These are phyloP conservation scores for Ceratina japonica DNA, from an alignment of 1,140 invertebrate species.

Conservation along the genomic window DNA sequence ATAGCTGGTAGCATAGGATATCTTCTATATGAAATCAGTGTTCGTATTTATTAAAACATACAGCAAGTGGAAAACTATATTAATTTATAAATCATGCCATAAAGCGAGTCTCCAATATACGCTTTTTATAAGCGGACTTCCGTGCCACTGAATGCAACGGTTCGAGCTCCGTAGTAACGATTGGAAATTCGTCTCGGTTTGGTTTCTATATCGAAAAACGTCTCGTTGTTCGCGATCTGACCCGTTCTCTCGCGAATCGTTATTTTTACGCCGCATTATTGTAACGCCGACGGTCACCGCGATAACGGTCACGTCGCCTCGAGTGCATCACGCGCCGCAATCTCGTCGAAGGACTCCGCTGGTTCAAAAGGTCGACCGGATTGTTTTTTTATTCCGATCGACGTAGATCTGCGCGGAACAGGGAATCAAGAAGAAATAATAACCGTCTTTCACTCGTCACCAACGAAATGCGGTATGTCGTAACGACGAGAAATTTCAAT, in stretches of 20 bases:
- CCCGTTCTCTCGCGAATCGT: background rate
- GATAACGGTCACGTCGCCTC: constrained; percentile 12
- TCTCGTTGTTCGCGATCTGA: background rate
- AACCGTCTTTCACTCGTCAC: too few species aligned
- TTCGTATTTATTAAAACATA: too few species aligned
- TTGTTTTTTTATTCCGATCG: background rate
- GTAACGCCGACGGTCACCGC: background rate
- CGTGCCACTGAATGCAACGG: too few species aligned
- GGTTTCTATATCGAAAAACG: background rate
- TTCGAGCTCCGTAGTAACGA: background rate
- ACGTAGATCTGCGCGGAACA: background rate
- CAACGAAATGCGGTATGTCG: too few species aligned
- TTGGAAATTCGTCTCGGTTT: background rate
- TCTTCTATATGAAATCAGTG: too few species aligned
- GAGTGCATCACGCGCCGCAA: constrained; percentile 23
- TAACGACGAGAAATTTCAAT: background rate
- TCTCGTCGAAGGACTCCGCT: constrained; percentile 25
- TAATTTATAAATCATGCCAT: too few species aligned
- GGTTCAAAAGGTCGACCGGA: constrained; percentile 24
- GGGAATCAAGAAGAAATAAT: background rate
- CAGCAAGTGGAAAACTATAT: too few species aligned
- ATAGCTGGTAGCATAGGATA: too few species aligned
- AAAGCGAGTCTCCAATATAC: too few species aligned
- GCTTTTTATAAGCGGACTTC: too few species aligned
- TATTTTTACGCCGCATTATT: constrained; percentile 21